Evolutionary conservation across 1,140 invertebrate genomes (phyloP).

Genomic region (Chlorops oryzae): DNA sequence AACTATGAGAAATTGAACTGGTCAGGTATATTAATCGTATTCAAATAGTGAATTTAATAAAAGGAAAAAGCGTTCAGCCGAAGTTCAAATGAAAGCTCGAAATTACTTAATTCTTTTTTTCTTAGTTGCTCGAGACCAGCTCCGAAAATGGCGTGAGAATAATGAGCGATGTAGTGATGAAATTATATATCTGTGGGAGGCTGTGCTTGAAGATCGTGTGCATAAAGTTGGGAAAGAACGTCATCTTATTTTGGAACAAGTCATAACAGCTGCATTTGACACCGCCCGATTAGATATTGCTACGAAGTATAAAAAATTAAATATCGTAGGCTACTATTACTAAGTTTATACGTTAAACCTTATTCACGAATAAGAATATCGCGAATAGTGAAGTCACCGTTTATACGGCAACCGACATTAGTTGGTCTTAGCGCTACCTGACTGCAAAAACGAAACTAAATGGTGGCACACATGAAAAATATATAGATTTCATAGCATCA

Average conservation of each 20-base stretch:
- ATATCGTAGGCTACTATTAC: too few relatives aligned
- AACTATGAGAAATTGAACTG: constrained; percentile 52
- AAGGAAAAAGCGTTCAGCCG: neutral
- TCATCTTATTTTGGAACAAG: constrained; percentile 77
- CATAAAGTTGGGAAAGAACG: constrained; percentile 88
- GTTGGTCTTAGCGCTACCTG: too few relatives aligned
- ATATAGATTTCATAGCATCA: too few relatives aligned
- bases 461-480: too few relatives aligned
- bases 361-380: too few relatives aligned
- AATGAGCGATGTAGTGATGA: constrained; percentile 83
- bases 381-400: too few relatives aligned
- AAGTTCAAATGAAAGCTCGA: neutral
- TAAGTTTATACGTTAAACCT: too few relatives aligned
- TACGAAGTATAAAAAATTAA: too few relatives aligned
- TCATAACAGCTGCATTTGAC: constrained; percentile 88
- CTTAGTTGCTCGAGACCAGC: constrained; percentile 72
- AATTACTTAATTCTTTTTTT: constrained; percentile 12
- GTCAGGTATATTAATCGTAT: constrained; percentile 43
- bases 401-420: too few relatives aligned
- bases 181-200: constrained; percentile 81
- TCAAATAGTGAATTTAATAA: constrained; percentile 1
- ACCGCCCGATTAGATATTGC: constrained; percentile 72
- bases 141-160: constrained; percentile 87
- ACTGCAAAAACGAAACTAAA: too few relatives aligned
- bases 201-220: constrained; percentile 63